phyloP scores from a whole-genome alignment of 2,888 invertebrate genomes.

The Nebria salina region DNA sequence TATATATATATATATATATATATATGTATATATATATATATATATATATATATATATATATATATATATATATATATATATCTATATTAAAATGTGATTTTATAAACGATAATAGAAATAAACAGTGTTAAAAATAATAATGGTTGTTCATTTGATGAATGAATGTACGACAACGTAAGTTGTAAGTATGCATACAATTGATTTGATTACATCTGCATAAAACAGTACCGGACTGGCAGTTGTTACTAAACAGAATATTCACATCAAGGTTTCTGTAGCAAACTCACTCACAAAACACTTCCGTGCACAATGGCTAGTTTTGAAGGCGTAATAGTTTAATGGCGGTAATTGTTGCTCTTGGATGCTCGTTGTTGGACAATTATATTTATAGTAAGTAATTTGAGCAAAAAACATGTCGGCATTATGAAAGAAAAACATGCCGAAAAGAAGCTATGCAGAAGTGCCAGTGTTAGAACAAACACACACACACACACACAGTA shows the following conservation, averaged over 20 bases:
- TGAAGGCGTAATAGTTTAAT: constrained; percentile 64
- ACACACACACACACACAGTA: too few species aligned
- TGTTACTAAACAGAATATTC: background rate
- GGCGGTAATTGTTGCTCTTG: constrained; percentile 59
- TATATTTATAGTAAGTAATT: constrained; percentile 61
- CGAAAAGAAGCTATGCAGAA: background rate
- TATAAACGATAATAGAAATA: background rate
- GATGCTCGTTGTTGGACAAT: constrained; percentile 62
- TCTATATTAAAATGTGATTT: constrained; percentile 3
- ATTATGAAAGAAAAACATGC: too few species aligned
- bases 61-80: constrained; percentile 21
- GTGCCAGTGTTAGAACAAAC: too few species aligned
- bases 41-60: constrained; percentile 21
- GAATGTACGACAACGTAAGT: too few species aligned
- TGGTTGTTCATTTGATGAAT: background rate
- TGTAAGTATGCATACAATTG: background rate
- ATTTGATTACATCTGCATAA: background rate
- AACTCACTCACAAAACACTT: constrained; percentile 22
- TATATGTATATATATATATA: constrained; percentile 18
- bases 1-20: constrained; percentile 21
- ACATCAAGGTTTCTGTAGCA: constrained; percentile 25
- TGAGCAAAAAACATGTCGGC: constrained; percentile 43
- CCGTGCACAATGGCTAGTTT: constrained; percentile 27
- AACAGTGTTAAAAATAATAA: background rate
- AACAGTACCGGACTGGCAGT: constrained; percentile 4